phyloP scores from a whole-genome alignment of 2,797 vertebrate species.

The Echeneis naucrates region DNA sequence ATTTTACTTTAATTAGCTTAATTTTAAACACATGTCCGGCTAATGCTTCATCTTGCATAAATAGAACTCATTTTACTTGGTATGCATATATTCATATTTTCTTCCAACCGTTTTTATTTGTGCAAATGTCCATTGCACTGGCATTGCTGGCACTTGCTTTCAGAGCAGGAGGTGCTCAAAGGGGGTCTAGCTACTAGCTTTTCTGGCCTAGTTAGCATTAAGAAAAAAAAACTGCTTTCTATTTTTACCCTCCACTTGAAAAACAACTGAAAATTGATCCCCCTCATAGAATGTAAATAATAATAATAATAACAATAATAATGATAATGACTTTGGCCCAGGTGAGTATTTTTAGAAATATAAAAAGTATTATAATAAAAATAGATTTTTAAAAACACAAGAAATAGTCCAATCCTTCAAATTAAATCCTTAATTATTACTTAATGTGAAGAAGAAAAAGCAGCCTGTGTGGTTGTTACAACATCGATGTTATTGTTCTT shows the following conservation, averaged over 20 bases:
- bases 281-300: neutral
- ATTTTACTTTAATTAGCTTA: neutral
- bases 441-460: slow-evolving; percentile 25
- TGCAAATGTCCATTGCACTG: slow-evolving; percentile 20
- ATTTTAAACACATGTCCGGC: neutral
- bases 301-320: neutral
- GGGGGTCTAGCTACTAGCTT: slow-evolving; percentile 20
- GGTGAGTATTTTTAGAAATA: no score
- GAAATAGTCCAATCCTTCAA: neutral
- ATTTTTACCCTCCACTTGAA: slow-evolving; percentile 18
- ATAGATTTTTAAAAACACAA: neutral
- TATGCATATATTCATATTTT: slow-evolving; percentile 1
- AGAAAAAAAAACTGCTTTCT: slow-evolving; percentile 12
- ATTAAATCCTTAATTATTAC: neutral
- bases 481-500: slow-evolving; percentile 2
- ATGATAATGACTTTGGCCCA: neutral
- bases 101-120: slow-evolving; percentile 24
- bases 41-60: neutral
- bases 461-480: slow-evolving; percentile 25
- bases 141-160: slow-evolving; percentile 37
- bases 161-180: slow-evolving; percentile 49
- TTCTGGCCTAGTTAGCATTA: slow-evolving; percentile 33
- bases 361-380: neutral
- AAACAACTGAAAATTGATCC: slow-evolving; percentile 1
- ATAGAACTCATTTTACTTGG: neutral